These are phyloP conservation scores for Trachelus tabidus DNA, from an alignment of 2,888 invertebrate genomes.

Conservation along the genomic window DNA sequence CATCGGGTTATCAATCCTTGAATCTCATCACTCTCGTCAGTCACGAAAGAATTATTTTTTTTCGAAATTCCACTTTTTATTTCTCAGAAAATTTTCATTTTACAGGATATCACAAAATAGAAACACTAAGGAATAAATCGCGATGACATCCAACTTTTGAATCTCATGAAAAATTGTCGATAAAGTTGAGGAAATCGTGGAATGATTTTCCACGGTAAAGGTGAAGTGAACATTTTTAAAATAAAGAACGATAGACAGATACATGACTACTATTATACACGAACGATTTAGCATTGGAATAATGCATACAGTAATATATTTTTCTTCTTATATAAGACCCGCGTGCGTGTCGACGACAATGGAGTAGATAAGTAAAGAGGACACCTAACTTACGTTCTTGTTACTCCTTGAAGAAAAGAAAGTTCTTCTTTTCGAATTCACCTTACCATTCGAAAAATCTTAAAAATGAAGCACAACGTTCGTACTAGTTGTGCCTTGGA, in stretches of 20 bases:
- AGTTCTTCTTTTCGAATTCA: background rate
- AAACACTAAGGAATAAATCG: background rate
- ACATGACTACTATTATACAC: constrained; percentile 49
- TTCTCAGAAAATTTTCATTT: background rate
- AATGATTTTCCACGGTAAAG: background rate
- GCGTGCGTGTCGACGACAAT: background rate
- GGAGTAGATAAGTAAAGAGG: background rate
- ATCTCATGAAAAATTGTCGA: background rate
- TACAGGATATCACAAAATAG: background rate
- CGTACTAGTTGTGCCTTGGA: background rate
- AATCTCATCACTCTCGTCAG: too few species aligned
- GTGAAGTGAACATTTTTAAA: background rate
- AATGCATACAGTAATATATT: constrained; percentile 45
- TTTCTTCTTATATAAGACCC: constrained; percentile 2
- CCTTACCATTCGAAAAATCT: background rate
- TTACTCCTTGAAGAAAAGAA: background rate
- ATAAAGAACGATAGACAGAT: constrained; percentile 28
- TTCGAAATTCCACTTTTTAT: too few species aligned
- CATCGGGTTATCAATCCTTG: too few species aligned
- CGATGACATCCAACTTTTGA: background rate
- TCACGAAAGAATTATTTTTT: too few species aligned
- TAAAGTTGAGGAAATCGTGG: background rate
- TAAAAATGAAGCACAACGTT: background rate
- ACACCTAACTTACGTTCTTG: background rate
- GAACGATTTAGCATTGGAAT: constrained; percentile 51